phyloP scores from a whole-genome alignment of 2,797 vertebrate genomes.

The Glyptemys insculpta region DNA sequence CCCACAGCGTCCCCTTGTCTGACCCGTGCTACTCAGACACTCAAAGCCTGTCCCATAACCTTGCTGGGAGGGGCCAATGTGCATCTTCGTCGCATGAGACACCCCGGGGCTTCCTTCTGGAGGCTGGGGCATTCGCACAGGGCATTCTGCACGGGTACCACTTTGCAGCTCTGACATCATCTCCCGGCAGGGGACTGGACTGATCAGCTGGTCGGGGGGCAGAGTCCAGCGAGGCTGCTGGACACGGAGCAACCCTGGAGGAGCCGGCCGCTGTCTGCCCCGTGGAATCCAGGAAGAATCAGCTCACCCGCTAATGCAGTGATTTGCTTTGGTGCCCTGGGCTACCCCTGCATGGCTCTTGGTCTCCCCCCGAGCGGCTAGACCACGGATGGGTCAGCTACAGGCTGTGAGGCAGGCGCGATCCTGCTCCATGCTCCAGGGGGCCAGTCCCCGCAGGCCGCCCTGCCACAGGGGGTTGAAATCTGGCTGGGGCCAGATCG shows the following conservation, averaged over 20 bases:
- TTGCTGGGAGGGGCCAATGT: no score
- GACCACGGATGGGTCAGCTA: background rate
- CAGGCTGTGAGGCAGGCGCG: background rate
- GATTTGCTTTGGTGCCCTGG: background rate
- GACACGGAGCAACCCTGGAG: background rate
- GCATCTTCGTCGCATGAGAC: no score
- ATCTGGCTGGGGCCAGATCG: background rate
- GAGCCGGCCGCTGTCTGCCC: background rate
- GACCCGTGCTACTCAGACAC: background rate
- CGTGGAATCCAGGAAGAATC: background rate
- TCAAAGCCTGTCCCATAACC: background rate
- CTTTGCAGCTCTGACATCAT: background rate
- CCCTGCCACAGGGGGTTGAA: background rate
- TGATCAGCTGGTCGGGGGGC: background rate
- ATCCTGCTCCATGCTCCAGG: background rate
- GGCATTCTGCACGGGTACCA: no score
- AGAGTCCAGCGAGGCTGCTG: background rate
- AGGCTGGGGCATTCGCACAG: no score
- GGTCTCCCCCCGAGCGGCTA: no score
- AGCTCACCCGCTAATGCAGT: accelerated
- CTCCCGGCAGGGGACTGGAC: background rate
- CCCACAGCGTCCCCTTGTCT: no score
- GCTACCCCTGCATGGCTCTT: no score
- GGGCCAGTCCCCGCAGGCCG: background rate
- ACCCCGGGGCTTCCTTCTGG: no score